Evolutionary conservation across 2,113 vertebrate genomes (phyloP).

Genomic region (Chloropsis hardwickii): DNA sequence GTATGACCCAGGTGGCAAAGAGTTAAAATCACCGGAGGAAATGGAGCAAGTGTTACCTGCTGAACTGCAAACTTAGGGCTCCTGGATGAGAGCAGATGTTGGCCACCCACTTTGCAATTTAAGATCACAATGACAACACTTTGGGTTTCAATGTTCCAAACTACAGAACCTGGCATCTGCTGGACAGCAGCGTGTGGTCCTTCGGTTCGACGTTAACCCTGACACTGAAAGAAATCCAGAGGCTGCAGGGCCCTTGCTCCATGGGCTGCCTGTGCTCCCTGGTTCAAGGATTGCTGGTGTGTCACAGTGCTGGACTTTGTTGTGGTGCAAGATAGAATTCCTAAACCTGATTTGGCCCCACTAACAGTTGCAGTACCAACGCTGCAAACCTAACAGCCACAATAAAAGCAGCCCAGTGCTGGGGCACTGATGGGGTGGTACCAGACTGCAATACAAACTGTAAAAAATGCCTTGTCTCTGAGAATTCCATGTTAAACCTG

Average conservation of each 20-base stretch:
- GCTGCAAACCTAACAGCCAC: not conserved
- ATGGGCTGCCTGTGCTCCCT: not conserved
- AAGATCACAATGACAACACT: not conserved
- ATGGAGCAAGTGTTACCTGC: not conserved
- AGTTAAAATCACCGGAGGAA: not conserved
- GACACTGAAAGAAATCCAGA: not conserved
- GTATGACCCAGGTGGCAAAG: not conserved
- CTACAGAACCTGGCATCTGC: not conserved
- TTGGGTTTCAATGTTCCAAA: not conserved
- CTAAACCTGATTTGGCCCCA: not conserved
- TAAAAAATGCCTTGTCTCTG: not conserved
- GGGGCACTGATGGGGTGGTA: not conserved
- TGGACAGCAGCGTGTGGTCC: fast-evolving
- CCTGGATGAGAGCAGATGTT: not conserved
- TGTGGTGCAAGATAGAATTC: not conserved
- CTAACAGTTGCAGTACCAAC: not conserved
- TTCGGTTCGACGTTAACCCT: fast-evolving
- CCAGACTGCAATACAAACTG: not conserved
- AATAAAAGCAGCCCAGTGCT: fast-evolving
- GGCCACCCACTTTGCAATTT: not conserved
- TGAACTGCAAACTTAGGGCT: not conserved
- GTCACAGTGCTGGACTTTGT: not conserved
- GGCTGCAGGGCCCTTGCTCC: not conserved
- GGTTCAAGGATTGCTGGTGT: not conserved
- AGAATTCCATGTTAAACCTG: not conserved